Conservation (phyloP, 2,888 invertebrate species). For the Cantharis rufa region DNA sequence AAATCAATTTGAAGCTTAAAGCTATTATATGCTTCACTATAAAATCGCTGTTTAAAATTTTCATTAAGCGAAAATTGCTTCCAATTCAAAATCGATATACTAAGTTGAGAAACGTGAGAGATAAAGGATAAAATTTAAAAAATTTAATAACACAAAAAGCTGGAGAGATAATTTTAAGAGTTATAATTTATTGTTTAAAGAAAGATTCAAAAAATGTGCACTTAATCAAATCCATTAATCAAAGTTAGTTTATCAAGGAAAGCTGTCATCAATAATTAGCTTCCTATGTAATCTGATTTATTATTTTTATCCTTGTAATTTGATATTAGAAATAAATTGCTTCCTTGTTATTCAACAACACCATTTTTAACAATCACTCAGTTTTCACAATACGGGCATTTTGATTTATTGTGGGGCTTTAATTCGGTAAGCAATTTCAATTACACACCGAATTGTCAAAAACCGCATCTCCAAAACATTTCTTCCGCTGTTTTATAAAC, state of each 20-base stretch:
- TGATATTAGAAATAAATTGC: slow-evolving; percentile 32
- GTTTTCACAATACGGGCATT: slow-evolving; percentile 34
- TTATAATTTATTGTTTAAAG: background rate
- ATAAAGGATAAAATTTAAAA: background rate
- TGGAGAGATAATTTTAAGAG: background rate
- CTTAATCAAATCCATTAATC: slow-evolving; percentile 17
- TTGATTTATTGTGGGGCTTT: slow-evolving; percentile 34
- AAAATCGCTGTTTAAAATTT: background rate
- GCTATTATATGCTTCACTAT: background rate
- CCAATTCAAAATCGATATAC: background rate
- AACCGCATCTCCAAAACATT: background rate
- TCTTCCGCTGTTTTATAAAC: background rate
- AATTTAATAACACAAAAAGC: background rate
- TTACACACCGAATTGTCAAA: background rate
- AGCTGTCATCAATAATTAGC: slow-evolving; percentile 30
- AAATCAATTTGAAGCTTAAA: background rate
- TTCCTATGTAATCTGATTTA: slow-evolving; percentile 26
- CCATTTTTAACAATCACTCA: slow-evolving; percentile 36
- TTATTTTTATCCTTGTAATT: slow-evolving; percentile 31
- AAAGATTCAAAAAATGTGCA: background rate
- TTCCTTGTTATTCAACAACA: slow-evolving; percentile 32
- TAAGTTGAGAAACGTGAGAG: background rate
- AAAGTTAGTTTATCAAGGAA: slow-evolving; percentile 21
- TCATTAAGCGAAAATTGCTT: background rate
- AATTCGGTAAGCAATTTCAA: slow-evolving; percentile 1